Base-by-base conservation (phyloP, 1,140 invertebrate species). In the Coboldia fuscipes region DNA sequence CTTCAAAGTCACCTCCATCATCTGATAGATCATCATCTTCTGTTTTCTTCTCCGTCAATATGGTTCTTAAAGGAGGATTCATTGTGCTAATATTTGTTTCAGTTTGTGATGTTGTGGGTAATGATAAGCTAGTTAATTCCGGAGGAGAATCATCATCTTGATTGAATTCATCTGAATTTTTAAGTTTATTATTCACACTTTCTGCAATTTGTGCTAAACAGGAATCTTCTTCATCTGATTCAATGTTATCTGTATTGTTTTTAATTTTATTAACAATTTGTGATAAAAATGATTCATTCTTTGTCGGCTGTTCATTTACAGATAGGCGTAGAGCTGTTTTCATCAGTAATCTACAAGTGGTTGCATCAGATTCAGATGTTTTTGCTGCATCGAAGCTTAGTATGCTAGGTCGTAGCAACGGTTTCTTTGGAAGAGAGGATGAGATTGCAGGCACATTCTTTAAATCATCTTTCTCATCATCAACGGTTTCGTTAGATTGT, bases 201-300 rank as follows among this genome's bases (percentile, higher is more conserved):
- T 54, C 52, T 1, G 51, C 51, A 9, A 54, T 54, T 32, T 49
- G 48, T 10, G 51, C 51, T 4, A 54, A 35, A 38, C 51, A 54
- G 30, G 51, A 52, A 38, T 54, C 51, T 23, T 54, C 51, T 35
- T 54, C 51, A 17, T 45, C 43, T 32, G 37, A 14, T n/a, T 19
- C 17, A 14, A 8, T 20, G 16, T 19, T 9, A 18, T 30, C 29
- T 9, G 14, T 15, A 10, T n/a, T 21, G 9, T 32, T 19, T n/a
- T 19, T 17, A 15, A 32, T 21, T 21, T 32, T 32, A n/a, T 14
- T 32, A 8, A 32, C 30, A 32, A 21, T 32, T 10, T 32, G 9
- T 14, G 16, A 30, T 6, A 21, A 10, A 6, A 21, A 29, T 29
- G 27, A 32, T 19, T 32, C 30, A 32, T n/a, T n/a, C n/a, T n/a